phyloP scores from a whole-genome alignment of 2,888 invertebrate species.

The Acronicta aceris region DNA sequence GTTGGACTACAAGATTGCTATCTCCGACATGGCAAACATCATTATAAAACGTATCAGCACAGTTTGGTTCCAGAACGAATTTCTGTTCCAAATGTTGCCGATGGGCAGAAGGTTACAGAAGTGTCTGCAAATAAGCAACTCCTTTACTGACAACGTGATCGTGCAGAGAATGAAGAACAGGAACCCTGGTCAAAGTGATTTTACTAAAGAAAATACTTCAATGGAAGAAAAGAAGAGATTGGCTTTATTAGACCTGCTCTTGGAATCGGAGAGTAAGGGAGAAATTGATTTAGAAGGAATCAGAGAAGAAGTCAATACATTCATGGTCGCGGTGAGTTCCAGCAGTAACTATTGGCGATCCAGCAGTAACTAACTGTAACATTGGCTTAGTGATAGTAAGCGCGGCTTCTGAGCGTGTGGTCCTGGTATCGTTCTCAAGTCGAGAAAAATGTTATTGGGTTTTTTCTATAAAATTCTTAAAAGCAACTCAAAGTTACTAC shows the following conservation, averaged over 20 bases:
- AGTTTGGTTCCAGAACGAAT: conserved; percentile 89
- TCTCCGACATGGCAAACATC: conserved; percentile 76
- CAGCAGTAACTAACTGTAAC: no score
- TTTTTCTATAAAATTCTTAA: no score
- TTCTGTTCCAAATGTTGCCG: conserved; percentile 81
- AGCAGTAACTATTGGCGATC: no score
- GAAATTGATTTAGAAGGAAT: conserved; percentile 90
- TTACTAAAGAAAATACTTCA: conserved; percentile 24
- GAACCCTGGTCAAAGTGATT: conserved; percentile 35
- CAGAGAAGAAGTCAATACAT: conserved; percentile 92
- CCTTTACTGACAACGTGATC: conserved; percentile 89
- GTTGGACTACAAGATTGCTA: conserved; percentile 85
- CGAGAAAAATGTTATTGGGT: no score
- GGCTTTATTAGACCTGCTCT: conserved; percentile 91
- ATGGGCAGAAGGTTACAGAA: conserved; percentile 83
- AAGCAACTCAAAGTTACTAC: no score
- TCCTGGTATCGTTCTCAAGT: no score
- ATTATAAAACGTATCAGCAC: conserved; percentile 69
- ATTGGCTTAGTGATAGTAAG: no score
- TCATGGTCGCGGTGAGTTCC: conserved; percentile 91
- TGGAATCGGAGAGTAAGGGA: conserved; percentile 89
- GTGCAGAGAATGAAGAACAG: conserved; percentile 74
- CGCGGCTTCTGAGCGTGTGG: no score
- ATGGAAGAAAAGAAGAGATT: conserved; percentile 80
- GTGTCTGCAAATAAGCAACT: conserved; percentile 82